Conservation (phyloP, 2,888 invertebrate species). For the Mystacides longicornis region DNA sequence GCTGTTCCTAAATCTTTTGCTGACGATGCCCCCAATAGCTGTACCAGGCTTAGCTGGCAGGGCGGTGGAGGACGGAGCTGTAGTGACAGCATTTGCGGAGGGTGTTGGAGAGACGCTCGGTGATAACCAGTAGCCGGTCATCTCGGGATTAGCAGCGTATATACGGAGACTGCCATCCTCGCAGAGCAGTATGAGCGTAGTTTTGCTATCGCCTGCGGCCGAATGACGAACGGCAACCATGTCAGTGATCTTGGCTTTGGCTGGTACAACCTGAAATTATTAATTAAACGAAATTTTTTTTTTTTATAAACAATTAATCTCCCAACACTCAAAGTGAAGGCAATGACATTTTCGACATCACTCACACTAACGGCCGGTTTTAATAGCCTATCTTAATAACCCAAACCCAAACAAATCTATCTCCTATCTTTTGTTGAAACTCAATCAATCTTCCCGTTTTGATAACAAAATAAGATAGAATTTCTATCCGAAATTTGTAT, state of each 20-base stretch:
- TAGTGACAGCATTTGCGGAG: conserved; percentile 50
- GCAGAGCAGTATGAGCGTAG: conserved; percentile 86
- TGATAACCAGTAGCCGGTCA: conserved; percentile 58
- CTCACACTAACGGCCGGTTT: no score
- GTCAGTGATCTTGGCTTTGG: conserved; percentile 94
- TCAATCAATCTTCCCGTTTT: no score
- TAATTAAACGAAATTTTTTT: no score
- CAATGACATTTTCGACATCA: no score
- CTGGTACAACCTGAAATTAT: conserved; percentile 58
- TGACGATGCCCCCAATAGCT: neutral
- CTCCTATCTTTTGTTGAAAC: no score
- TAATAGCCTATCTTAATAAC: no score
- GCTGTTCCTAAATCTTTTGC: neutral
- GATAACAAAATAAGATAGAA: no score
- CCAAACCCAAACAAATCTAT: no score
- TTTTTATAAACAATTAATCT: no score
- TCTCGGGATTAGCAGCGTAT: conserved; percentile 83
- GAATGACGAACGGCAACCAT: conserved; percentile 92
- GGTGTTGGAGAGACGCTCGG: conserved; percentile 47
- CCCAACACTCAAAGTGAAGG: no score
- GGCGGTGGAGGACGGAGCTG: conserved; percentile 58
- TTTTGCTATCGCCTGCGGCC: conserved; percentile 65
- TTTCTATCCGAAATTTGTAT: no score
- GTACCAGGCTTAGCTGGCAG: conserved; percentile 1
- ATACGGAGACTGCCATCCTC: conserved; percentile 95